phyloP scores from a whole-genome alignment of 1,140 invertebrate genomes.

The Dendroctonus valens region DNA sequence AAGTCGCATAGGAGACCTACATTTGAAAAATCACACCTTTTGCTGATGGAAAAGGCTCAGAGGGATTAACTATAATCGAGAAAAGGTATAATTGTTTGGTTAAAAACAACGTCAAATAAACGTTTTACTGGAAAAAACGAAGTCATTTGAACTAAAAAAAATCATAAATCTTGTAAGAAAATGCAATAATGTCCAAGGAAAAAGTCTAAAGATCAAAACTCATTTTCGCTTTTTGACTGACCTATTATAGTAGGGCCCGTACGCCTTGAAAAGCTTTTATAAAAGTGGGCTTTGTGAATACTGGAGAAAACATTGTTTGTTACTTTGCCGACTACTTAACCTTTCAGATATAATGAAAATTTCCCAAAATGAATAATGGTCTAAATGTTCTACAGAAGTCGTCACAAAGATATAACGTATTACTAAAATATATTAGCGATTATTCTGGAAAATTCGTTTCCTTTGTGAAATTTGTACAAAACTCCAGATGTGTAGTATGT shows the following conservation, averaged over 20 bases:
- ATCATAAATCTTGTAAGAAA: neutral
- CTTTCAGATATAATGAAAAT: slow-evolving; percentile 2
- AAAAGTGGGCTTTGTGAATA: slow-evolving; percentile 14
- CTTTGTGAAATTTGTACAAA: no score
- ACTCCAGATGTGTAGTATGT: no score
- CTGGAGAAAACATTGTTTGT: slow-evolving; percentile 10
- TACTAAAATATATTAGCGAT: no score
- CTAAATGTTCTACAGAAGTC: no score
- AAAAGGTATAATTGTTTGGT: no score
- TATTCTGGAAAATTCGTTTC: no score
- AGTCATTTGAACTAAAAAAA: neutral
- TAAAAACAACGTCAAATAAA: no score
- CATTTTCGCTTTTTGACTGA: slow-evolving; percentile 1
- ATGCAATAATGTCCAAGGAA: neutral
- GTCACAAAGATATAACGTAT: no score
- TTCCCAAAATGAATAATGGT: slow-evolving; percentile 2
- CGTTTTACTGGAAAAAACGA: neutral
- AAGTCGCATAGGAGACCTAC: no score
- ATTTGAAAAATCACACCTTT: no score
- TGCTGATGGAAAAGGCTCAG: no score
- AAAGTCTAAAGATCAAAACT: slow-evolving; percentile 6
- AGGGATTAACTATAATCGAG: no score
- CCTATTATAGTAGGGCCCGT: neutral
- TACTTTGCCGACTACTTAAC: slow-evolving; percentile 3
- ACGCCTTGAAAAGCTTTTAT: slow-evolving; percentile 15